Conservation (phyloP, 1,140 invertebrate genomes). For the Brevipalpus yothersi region DNA sequence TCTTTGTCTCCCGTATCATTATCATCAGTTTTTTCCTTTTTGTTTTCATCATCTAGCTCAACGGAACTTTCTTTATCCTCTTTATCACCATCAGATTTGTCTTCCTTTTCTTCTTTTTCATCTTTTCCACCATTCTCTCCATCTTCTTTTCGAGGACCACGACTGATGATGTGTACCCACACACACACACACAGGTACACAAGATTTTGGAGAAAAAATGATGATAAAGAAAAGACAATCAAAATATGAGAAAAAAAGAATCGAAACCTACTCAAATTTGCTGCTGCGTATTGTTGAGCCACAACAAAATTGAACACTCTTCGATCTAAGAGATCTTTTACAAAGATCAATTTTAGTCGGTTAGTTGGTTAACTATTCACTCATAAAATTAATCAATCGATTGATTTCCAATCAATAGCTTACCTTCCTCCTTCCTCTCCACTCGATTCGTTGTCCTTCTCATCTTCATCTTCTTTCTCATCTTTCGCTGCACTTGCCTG, state of each 20-base stretch:
- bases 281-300: too few relatives aligned
- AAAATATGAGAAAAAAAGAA: too few relatives aligned
- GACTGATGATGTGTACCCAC: background rate
- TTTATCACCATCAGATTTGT: background rate
- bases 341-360: too few relatives aligned
- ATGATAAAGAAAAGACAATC: too few relatives aligned
- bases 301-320: too few relatives aligned
- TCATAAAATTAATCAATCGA: too few relatives aligned
- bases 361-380: too few relatives aligned
- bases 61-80: background rate
- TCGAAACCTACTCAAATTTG: too few relatives aligned
- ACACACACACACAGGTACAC: too few relatives aligned
- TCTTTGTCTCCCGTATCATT: background rate
- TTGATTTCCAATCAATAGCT: background rate
- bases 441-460: background rate
- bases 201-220: too few relatives aligned
- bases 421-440: background rate
- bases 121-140: background rate
- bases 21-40: background rate
- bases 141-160: background rate
- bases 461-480: slow-evolving; percentile 1
- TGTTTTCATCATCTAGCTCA: background rate
- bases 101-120: background rate
- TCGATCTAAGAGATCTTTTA: too few relatives aligned
- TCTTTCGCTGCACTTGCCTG: background rate